Evolutionary conservation across 2,888 invertebrate species (phyloP).

Genomic region (Ashinkailepas kermadecensis): DNA sequence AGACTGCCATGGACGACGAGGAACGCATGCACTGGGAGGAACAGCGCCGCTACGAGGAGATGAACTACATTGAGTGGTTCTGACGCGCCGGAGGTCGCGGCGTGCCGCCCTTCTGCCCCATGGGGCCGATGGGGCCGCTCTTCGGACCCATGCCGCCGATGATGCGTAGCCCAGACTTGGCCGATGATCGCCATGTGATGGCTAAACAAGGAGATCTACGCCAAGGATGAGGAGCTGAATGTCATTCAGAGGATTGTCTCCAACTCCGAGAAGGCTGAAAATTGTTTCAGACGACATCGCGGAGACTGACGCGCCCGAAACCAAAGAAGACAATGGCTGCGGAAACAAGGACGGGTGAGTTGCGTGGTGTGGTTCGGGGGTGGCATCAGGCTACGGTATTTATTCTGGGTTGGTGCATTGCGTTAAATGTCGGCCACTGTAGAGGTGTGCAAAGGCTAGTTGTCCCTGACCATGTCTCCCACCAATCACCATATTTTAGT

Average conservation of each 20-base stretch:
- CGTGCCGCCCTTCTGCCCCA: slow-evolving; percentile 46
- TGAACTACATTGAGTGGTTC: slow-evolving; percentile 64
- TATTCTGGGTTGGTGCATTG: too few relatives aligned
- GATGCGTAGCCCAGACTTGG: slow-evolving; percentile 75
- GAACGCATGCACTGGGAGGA: slow-evolving; percentile 85
- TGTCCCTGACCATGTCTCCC: too few relatives aligned
- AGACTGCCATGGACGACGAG: slow-evolving; percentile 60
- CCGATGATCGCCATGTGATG: slow-evolving; percentile 91
- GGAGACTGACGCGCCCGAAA: slow-evolving; percentile 47
- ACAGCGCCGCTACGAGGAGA: slow-evolving; percentile 60
- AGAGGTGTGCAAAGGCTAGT: too few relatives aligned
- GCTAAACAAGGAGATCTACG: slow-evolving; percentile 91
- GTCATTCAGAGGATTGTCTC: slow-evolving; percentile 82
- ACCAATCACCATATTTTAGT: too few relatives aligned
- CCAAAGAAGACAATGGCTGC: slow-evolving; percentile 44
- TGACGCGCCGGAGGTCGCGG: slow-evolving; percentile 40
- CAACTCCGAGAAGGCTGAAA: slow-evolving; percentile 90
- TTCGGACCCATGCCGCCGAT: slow-evolving; percentile 42
- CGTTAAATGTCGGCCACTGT: too few relatives aligned
- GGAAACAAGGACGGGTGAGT: too few relatives aligned
- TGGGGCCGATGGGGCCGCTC: slow-evolving; percentile 42
- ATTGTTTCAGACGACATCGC: slow-evolving; percentile 83
- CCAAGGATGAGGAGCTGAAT: slow-evolving; percentile 54
- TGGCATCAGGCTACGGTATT: too few relatives aligned
- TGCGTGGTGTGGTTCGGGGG: too few relatives aligned